Evolutionary conservation across 1,140 invertebrate species (phyloP), one percentile per base, ranked within the genome.

Genomic region (Chionoecetes opilio): DNA sequence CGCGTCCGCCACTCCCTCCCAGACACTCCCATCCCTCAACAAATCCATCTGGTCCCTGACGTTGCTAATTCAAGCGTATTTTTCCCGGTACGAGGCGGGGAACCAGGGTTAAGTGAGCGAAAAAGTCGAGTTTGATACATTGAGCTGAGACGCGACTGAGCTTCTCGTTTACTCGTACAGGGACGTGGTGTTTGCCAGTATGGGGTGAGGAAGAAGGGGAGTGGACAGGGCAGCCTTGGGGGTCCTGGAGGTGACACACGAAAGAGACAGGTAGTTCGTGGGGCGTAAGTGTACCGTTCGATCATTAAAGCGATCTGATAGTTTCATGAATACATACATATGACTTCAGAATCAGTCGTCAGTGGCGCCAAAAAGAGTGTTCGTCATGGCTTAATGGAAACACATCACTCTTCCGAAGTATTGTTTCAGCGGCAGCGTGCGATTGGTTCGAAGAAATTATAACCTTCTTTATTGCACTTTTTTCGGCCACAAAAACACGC

Each of bases 11-110:
- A 75, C 63, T 75, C 63, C 75, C 82, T 84, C 37, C 31, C 32
- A 38, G 63, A 82, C 75, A 46, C 75, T 37, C 34, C 91, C 91
- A 85, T 85, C 82, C 82, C 82, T 92, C 82, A 92, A 9, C 75
- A 84, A 41, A 92, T 92, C 91, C 91, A 92, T 92, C 91, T 92
- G 91, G 32, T 14, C 82, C 82, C 29, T 92, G 91, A 92, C 91
- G 91, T 26, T 32, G 21, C 75, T 92, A 92, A 92, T 92, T 92
- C 91, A 92, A 41, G 34, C 91, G 82, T 92, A 35, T 92, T 92
- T 92, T 92, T 82, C 17, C 34, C 9, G 34, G 38, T 11, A 8
- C 14, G 26, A 21, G 8, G 53, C 34, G 38, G 91, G 82, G n/a
- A 84, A 92, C 75, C 82, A 26, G 26, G 91, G 32, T 41, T 92